phyloP scores from a whole-genome alignment of 2,888 invertebrate species.

The Mimumesa dahlbomi region DNA sequence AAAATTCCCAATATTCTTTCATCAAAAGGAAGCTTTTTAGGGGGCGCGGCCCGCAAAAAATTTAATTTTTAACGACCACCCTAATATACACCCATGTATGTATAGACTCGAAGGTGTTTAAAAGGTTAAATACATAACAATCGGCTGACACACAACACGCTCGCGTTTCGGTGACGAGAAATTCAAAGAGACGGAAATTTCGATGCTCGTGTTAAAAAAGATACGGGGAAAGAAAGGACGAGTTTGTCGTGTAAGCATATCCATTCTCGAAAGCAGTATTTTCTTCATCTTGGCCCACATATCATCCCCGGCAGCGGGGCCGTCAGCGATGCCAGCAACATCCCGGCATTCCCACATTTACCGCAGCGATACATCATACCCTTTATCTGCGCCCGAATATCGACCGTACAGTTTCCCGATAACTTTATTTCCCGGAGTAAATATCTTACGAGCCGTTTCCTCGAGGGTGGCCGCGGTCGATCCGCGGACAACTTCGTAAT shows the following conservation, averaged over 20 bases:
- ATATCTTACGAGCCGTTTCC: conserved; percentile 16
- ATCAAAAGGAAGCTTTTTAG: too few species aligned
- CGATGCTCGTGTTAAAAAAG: not conserved
- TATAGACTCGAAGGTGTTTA: too few species aligned
- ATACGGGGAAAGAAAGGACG: not conserved
- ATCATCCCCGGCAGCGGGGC: conserved; percentile 31
- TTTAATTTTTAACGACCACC: too few species aligned
- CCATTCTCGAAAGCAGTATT: conserved; percentile 10
- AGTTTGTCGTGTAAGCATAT: not conserved
- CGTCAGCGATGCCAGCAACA: conserved; percentile 36
- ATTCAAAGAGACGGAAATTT: too few species aligned
- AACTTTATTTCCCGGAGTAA: conserved; percentile 39
- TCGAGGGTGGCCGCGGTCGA: conserved; percentile 19
- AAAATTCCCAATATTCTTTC: too few species aligned
- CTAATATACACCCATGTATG: too few species aligned
- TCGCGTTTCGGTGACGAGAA: too few species aligned
- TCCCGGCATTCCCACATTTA: conserved; percentile 36
- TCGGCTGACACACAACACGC: too few species aligned
- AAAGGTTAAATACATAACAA: too few species aligned
- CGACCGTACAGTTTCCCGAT: conserved; percentile 23
- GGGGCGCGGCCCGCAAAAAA: too few species aligned
- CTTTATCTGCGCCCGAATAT: conserved; percentile 42
- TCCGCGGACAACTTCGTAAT: conserved; percentile 40
- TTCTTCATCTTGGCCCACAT: conserved; percentile 23
- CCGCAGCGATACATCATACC: conserved; percentile 39